Evolutionary conservation across 2,888 invertebrate genomes (phyloP).

Genomic region (Cheilosia variabilis): DNA sequence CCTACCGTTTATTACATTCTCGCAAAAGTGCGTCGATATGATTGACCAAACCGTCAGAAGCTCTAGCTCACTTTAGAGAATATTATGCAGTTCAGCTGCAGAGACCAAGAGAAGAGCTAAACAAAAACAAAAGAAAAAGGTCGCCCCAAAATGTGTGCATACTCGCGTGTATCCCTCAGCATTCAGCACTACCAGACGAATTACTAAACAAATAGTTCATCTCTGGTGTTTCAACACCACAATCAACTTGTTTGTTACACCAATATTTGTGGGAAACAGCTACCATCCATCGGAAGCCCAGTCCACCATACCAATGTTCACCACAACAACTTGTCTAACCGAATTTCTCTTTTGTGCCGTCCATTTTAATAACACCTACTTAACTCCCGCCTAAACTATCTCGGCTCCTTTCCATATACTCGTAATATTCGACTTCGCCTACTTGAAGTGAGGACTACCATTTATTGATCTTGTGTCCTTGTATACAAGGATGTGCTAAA

Average conservation of each 20-base stretch:
- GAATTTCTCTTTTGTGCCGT: constrained; percentile 7
- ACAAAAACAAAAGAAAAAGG: too few relatives aligned
- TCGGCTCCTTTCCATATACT: background rate
- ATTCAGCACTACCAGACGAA: background rate
- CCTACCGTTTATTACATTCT: too few relatives aligned
- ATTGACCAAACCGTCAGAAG: too few relatives aligned
- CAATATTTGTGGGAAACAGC: background rate
- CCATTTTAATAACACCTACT: constrained; percentile 13
- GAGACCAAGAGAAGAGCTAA: too few relatives aligned
- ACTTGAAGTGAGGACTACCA: constrained; percentile 37
- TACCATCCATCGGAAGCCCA: background rate
- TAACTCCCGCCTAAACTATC: background rate
- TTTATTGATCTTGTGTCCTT: constrained; percentile 70
- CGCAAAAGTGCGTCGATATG: too few relatives aligned
- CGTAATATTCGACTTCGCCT: background rate
- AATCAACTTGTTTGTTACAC: constrained; percentile 10
- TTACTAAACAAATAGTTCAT: background rate
- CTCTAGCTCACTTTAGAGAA: too few relatives aligned
- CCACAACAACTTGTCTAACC: background rate
- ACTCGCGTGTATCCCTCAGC: background rate
- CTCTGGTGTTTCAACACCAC: background rate
- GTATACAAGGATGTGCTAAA: constrained; percentile 54
- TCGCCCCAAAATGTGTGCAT: background rate
- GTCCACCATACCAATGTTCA: background rate
- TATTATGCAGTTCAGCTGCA: too few relatives aligned